Base-by-base conservation (phyloP, 1,140 invertebrate species). In the Monomorium pharaonis region DNA sequence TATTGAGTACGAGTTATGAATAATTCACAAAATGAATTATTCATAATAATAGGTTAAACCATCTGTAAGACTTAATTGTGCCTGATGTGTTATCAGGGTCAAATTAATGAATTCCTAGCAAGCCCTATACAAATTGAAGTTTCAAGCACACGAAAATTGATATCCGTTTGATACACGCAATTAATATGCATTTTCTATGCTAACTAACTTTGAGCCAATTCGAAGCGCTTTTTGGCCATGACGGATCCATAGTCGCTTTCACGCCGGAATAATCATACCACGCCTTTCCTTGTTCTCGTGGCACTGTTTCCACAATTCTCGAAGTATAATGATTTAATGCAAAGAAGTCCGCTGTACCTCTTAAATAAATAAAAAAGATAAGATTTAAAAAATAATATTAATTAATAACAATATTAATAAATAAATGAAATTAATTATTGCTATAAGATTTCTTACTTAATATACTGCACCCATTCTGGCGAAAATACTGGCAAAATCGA, bases 311-410 rank as follows among this genome's bases (percentile, higher is more conserved):
- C 0, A 90, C 87, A 1, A 92, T 0, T 9, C 37, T 89, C 0
- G 96, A 95, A 0, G 96, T 95, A 78, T 97, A 97, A 89, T 96
- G 96, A 89, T 97, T 97, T 1, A 97, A 85, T 0, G 95, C 96
- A 81, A 96, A 89, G 88, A 96, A 96, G 85, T 96, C 96, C 0
- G 93, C 92, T 0, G 95, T 94, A 3, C 96, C 95, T 14, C 91
- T 92, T 54, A 24, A 21, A 10, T 30, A n/a, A 47, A 65, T 2
- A 16, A 21, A 44, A 12, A 10, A 33, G 3, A 62, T 47, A 10
- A 14, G 3, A 74, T 16, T 4, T 14, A 9, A 42, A 2, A 21
- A n/a, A 60, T 63, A 27, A 49, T 60, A 33, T 65, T 14, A 42
- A 0, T 42, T 10, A 2, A 10, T 42, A 30, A n/a, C n/a, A n/a